Conservation (phyloP, 2,113 vertebrate species). For the Eulacestoma nigropectus region DNA sequence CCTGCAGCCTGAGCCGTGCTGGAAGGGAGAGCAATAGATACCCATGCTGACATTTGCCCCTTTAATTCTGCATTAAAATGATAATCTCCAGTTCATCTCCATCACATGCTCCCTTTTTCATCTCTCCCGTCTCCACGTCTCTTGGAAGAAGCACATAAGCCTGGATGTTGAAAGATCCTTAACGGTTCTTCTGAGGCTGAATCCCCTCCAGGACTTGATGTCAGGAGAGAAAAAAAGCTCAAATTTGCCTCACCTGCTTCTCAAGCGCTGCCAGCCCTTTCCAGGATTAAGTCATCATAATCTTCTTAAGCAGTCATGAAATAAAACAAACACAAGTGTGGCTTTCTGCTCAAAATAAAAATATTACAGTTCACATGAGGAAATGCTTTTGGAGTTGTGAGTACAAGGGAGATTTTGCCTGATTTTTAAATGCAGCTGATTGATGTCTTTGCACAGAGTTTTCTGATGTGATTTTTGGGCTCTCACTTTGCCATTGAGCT, state of each 20-base stretch:
- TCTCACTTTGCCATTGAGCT: background rate
- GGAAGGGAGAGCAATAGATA: background rate
- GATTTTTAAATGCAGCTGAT: background rate
- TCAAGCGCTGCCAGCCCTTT: background rate
- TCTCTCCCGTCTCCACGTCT: background rate
- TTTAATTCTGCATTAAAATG: background rate
- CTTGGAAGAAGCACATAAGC: background rate
- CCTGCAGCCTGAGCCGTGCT: background rate
- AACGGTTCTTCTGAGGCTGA: background rate
- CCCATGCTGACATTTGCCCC: background rate
- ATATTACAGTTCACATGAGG: background rate
- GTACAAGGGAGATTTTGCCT: background rate
- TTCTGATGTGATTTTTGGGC: background rate
- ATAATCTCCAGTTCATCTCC: background rate
- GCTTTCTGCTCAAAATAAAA: background rate
- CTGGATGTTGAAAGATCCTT: slow-evolving; percentile 3
- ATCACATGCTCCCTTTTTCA: background rate
- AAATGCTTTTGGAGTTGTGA: background rate
- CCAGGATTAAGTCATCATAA: slow-evolving; percentile 6
- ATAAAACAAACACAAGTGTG: background rate
- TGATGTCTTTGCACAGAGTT: background rate
- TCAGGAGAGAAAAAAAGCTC: background rate
- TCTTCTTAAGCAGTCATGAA: background rate
- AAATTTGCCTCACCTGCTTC: background rate
- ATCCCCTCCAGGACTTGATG: background rate